A percentile compares a stretch with the other conserved stretches of the same genome.
Evolutionary conservation across 2,888 invertebrate species (phyloP).

Genomic region (Thumatha senex): DNA sequence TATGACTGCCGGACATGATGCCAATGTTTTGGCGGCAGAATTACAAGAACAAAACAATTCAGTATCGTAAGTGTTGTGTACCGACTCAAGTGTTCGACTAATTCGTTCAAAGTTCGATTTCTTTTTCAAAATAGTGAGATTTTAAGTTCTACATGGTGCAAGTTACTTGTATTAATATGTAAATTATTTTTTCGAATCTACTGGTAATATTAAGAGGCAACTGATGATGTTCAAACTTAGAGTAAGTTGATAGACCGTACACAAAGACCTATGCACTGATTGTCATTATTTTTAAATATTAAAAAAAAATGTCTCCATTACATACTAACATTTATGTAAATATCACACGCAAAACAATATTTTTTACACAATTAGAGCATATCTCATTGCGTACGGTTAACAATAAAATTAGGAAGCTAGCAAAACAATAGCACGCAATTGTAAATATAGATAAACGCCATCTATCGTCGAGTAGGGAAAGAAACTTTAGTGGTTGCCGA

Average conservation of each 20-base stretch:
- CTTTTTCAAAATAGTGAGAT: slow-evolving; percentile 44
- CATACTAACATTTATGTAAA: slow-evolving; percentile 28
- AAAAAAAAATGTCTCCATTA: slow-evolving; percentile 31
- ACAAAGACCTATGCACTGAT: slow-evolving; percentile 49
- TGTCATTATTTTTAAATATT: slow-evolving; percentile 22
- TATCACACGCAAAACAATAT: slow-evolving; percentile 12
- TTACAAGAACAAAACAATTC: slow-evolving; percentile 69
- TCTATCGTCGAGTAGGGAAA: slow-evolving; percentile 71
- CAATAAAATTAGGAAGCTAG: slow-evolving; percentile 54
- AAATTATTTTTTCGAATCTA: slow-evolving; percentile 29
- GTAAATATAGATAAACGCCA: slow-evolving; percentile 75
- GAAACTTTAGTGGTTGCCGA: slow-evolving; percentile 37
- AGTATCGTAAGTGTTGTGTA: slow-evolving; percentile 55
- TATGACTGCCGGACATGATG: slow-evolving; percentile 81
- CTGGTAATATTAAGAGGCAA: slow-evolving; percentile 58
- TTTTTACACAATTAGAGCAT: slow-evolving; percentile 32
- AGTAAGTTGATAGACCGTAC: slow-evolving; percentile 58
- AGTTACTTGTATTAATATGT: slow-evolving; percentile 39
- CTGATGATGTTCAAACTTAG: slow-evolving; percentile 82
- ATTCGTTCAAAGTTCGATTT: slow-evolving; percentile 11
- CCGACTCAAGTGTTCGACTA: slow-evolving; percentile 19
- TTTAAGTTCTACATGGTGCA: slow-evolving; percentile 53
- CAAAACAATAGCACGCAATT: slow-evolving; percentile 42
- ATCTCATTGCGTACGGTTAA: slow-evolving; percentile 58
- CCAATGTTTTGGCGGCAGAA: slow-evolving; percentile 69